Conservation (phyloP, 2,888 invertebrate genomes). For the Clivina fossor region DNA sequence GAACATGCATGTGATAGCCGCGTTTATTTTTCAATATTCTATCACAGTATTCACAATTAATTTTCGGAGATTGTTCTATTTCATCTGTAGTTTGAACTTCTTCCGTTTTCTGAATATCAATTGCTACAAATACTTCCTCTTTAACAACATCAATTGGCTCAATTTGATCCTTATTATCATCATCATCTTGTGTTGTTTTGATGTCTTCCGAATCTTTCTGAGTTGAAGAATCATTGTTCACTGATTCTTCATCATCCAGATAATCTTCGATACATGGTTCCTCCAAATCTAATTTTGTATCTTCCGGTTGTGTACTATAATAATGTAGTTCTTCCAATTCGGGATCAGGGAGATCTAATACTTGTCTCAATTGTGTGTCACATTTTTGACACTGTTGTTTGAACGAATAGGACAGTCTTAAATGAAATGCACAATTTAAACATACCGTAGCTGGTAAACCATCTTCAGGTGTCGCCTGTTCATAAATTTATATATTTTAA, state of each 20-base stretch:
- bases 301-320: conserved; percentile 1
- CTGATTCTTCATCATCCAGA: too few species aligned
- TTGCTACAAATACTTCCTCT: conserved; percentile 1
- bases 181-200: neutral
- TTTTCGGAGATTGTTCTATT: conserved; percentile 26
- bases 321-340: conserved; percentile 9
- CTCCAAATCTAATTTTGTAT: too few species aligned
- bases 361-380: conserved; percentile 43
- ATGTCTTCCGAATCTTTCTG: conserved; percentile 7
- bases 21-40: conserved; percentile 45
- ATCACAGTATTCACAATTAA: conserved; percentile 44
- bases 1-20: conserved; percentile 44
- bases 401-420: conserved; percentile 47
- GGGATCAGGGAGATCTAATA: conserved; percentile 25
- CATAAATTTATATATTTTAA: too few species aligned
- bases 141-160: neutral
- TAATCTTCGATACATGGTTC: too few species aligned
- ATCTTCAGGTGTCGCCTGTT: conserved; percentile 45
- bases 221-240: neutral
- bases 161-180: neutral
- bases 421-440: conserved; percentile 44
- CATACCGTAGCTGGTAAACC: conserved; percentile 48
- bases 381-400: conserved; percentile 47
- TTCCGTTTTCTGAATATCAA: conserved; percentile 22
- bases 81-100: conserved; percentile 5